Evolutionary conservation across 2,888 invertebrate species (phyloP), one percentile per base, ranked within the genome.

Genomic region (Toxonevra muliebris): DNA sequence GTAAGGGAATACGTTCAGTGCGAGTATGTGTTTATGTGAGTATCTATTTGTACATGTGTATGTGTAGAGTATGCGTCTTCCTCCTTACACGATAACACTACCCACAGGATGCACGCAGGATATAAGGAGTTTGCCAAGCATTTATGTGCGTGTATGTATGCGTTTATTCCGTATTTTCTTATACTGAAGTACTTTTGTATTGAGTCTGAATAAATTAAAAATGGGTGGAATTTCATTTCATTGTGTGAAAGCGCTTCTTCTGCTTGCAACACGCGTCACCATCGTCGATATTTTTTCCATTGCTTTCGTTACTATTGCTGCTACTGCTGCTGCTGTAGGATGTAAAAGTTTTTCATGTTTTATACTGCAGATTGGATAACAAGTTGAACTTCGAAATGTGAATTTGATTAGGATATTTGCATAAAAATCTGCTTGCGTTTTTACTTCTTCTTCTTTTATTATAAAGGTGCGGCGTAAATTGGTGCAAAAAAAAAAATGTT

Each of bases 371-470:
- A 77, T 77, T 80, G 82, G 80, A 82, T 80, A 82, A 82, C 81
- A 82, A 84, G 80, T 84, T 84, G 76, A 77, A 81, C 81, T 82
- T 77, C 80, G 76, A 84, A 85, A 85, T 83, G 84, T 75, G 84
- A 82, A 82, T 85, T 85, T 85, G 83, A 85, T 85, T 83, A 83
- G 84, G 80, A 80, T 77, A 85, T 85, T 85, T 85, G 83, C 84
- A 84, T 85, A 84, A 82, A 80, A 77, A 77, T 66, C 66, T 61
- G 66, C 66, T 65, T 59, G 45, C 45, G 30, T 20, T 20, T 40
- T 17, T 50, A n/a, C n/a, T 15, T 10, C 13, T 41, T 13, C 1
- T 17, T 45, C 9, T 17, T 4, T 17, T 20, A 11, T n/a, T 30
- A 9, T 42, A n/a, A 12, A 20, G 9, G 13, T 42, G 42, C 1